These are phyloP conservation scores for Drosophila triauraria DNA, from an alignment of 1,140 invertebrate species.

Conservation along the genomic window DNA sequence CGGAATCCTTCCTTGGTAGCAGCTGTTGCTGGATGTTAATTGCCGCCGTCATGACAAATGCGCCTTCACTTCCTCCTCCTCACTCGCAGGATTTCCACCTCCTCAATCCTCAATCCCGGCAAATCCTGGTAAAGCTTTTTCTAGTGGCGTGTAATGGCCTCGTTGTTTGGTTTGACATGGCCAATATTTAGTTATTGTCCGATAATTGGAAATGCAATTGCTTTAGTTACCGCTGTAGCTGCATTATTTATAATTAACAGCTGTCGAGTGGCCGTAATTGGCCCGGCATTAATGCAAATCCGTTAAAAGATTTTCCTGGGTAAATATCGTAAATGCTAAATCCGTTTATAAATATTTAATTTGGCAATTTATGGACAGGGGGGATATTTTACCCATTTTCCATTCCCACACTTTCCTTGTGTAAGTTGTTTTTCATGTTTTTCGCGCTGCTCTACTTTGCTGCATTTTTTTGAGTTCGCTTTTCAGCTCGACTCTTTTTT, in stretches of 20 bases:
- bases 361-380: conserved; percentile 24
- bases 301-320: conserved; percentile 3
- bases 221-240: conserved; percentile 44
- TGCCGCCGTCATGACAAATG: conserved; percentile 39
- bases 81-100: background rate
- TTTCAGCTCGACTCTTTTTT: conserved; percentile 20
- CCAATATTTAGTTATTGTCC: conserved; percentile 25
- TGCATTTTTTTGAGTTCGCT: conserved; percentile 22
- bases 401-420: background rate
- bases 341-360: conserved; percentile 41
- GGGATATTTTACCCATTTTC: conserved; percentile 10
- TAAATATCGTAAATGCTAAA: conserved; percentile 20
- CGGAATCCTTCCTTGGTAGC: conserved; percentile 27
- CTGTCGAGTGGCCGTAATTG: conserved; percentile 45
- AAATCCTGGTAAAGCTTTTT: background rate
- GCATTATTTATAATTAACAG: conserved; percentile 55
- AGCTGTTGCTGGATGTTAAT: conserved; percentile 41
- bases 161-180: conserved; percentile 31
- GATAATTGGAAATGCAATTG: conserved; percentile 34
- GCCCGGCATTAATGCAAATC: conserved; percentile 35
- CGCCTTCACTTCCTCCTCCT: background rate
- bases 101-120: conserved; percentile 4
- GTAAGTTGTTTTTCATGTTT: conserved; percentile 72
- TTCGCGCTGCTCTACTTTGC: conserved; percentile 26
- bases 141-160: background rate